A percentile compares a stretch with the other conserved stretches of the same genome.
Evolutionary conservation across 2,113 vertebrate species (phyloP).

Genomic region (Sisor rabdophorus): DNA sequence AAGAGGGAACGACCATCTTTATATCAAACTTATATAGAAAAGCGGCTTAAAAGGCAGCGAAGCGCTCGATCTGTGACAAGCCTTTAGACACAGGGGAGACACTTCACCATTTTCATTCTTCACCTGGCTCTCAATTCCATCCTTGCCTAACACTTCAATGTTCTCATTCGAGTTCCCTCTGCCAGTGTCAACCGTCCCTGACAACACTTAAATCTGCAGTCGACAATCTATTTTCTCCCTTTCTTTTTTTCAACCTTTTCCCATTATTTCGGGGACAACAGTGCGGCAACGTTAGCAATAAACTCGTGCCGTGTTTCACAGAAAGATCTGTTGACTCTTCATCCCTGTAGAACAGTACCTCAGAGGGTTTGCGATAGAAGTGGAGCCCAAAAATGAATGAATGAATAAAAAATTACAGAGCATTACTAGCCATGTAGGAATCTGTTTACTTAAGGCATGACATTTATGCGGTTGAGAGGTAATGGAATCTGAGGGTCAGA

Average conservation of each 20-base stretch:
- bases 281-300: neutral
- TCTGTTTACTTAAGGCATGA: constrained; percentile 14
- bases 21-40: constrained; percentile 27
- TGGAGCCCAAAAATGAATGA: neutral
- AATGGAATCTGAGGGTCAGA: constrained; percentile 66
- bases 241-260: neutral
- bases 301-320: constrained; percentile 1
- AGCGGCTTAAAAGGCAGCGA: neutral
- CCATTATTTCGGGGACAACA: constrained; percentile 20
- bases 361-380: neutral
- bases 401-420: too few relatives aligned
- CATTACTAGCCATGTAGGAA: too few relatives aligned
- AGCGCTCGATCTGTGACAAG: constrained; percentile 22
- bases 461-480: constrained; percentile 54
- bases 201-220: constrained; percentile 13
- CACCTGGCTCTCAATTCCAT: neutral
- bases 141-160: constrained; percentile 17
- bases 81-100: constrained; percentile 19
- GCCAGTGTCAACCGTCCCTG: neutral
- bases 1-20: constrained; percentile 17
- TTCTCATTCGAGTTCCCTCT: constrained; percentile 19
- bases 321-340: neutral
- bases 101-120: constrained; percentile 18
- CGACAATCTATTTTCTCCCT: neutral
- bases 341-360: neutral